phyloP scores from a whole-genome alignment of 2,797 vertebrate species.

The Hyperoplus immaculatus region DNA sequence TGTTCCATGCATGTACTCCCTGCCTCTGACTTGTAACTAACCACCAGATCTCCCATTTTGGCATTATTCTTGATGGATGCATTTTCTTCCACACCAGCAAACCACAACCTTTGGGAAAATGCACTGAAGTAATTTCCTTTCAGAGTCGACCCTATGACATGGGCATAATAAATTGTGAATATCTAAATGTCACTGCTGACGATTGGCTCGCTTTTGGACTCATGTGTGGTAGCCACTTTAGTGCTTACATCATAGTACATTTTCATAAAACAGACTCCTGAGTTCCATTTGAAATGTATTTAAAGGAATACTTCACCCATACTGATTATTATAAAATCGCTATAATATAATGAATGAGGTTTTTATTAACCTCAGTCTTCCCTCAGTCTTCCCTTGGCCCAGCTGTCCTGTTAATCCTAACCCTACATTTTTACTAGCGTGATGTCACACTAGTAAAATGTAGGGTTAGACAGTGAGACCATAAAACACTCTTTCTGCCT shows the following conservation, averaged over 20 bases:
- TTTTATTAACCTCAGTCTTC: too few species aligned
- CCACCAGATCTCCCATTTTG: not conserved
- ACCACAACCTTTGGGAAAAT: not conserved
- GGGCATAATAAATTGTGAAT: not conserved
- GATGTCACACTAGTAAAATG: too few species aligned
- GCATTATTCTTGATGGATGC: not conserved
- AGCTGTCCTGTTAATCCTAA: too few species aligned
- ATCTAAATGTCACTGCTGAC: not conserved
- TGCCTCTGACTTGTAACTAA: constrained; percentile 10
- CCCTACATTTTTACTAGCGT: too few species aligned
- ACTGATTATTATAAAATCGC: too few species aligned
- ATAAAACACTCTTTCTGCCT: too few species aligned
- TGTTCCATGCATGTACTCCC: constrained; percentile 12
- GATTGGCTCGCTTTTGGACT: not conserved
- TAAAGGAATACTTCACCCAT: not conserved
- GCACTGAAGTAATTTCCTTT: not conserved
- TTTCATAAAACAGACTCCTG: not conserved
- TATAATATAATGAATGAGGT: too few species aligned
- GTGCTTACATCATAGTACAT: not conserved
- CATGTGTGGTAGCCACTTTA: not conserved
- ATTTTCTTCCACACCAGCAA: not conserved
- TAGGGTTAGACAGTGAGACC: too few species aligned
- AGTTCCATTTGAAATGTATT: not conserved
- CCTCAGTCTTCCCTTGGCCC: too few species aligned
- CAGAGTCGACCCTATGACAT: not conserved